Evolutionary conservation across 2,888 invertebrate genomes (phyloP), one percentile per base, ranked within the genome.

Genomic region (Notocelia uddmanniana): DNA sequence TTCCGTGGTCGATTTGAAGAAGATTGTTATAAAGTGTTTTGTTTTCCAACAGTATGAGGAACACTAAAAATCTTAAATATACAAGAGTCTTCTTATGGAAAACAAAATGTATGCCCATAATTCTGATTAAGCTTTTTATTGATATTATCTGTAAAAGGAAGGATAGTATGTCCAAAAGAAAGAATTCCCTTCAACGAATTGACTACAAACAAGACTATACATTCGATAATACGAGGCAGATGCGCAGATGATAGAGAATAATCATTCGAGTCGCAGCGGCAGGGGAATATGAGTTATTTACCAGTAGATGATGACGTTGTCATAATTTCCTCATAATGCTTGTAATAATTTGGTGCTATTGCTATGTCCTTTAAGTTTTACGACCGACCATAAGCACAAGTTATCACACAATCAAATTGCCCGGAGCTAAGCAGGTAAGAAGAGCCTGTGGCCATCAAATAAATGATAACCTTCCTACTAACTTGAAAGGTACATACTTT

Each of bases 361-460:
- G 1, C 37, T 64, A n/a, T 37, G 52, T 21, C 64, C 21, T 21
- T 54, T 54, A 19, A 60, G 41, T 69, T 54, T 54, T 54, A 19
- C 23, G 41, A 60, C 52, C 54, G 52, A 13, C 52, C 34, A 41
- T 54, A 68, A 41, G 23, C 23, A 13, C 23, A 18, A 23, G 9
- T 54, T 68, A 54, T 68, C 68, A 54, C 41, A 60, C 60, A 68
- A 68, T 41, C 26, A 54, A 60, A 68, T 54, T 60, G 54, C 41
- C 26, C 19, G 52, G 37, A 59, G n/a, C 52, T 59, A 45, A 21
- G 54, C 41, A 41, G 62, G 54, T 69, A 62, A 55, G 5, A n/a
- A 31, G 54, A 41, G 10, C 10, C 19, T 6, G 10, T 34, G 21
- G n/a, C 69, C 45, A 62, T 54, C 68, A 55, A 54, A 69, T 54